phyloP scores from a whole-genome alignment of 2,888 invertebrate genomes.

The Watsonalla binaria region DNA sequence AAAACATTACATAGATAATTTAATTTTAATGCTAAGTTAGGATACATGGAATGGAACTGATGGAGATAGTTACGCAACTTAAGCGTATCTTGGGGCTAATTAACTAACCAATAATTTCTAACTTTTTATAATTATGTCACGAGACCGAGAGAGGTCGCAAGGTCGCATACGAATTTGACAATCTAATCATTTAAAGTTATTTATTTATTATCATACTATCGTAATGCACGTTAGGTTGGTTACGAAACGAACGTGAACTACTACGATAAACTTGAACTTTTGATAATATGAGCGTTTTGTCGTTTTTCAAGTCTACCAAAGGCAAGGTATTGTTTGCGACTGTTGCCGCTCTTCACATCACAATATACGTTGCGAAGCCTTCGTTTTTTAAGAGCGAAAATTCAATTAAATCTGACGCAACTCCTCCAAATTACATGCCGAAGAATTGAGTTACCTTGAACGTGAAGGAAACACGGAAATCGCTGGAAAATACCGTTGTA shows the following conservation, averaged over 20 bases:
- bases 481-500: slow-evolving; percentile 16
- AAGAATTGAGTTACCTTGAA: slow-evolving; percentile 50
- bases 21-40: no score
- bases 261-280: slow-evolving; percentile 11
- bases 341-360: slow-evolving; percentile 55
- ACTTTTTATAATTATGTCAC: no score
- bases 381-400: slow-evolving; percentile 59
- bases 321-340: slow-evolving; percentile 64
- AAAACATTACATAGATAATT: no score
- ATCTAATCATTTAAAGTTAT: no score
- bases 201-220: no score
- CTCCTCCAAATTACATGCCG: slow-evolving; percentile 62
- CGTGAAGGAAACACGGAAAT: slow-evolving; percentile 27
- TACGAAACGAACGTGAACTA: slow-evolving; percentile 14
- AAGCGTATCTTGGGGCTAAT: no score
- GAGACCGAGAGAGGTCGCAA: no score
- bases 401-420: slow-evolving; percentile 28
- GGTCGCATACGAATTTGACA: no score
- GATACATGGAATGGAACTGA: no score
- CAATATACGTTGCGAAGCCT: slow-evolving; percentile 64
- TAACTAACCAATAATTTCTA: no score
- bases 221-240: neutral
- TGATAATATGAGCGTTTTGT: slow-evolving; percentile 51
- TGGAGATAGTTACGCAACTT: no score
- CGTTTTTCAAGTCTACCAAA: slow-evolving; percentile 63